Evolutionary conservation across 2,113 vertebrate genomes (phyloP), one percentile per base, ranked within the genome.

Genomic region (Phalacrocorax brasilianus): DNA sequence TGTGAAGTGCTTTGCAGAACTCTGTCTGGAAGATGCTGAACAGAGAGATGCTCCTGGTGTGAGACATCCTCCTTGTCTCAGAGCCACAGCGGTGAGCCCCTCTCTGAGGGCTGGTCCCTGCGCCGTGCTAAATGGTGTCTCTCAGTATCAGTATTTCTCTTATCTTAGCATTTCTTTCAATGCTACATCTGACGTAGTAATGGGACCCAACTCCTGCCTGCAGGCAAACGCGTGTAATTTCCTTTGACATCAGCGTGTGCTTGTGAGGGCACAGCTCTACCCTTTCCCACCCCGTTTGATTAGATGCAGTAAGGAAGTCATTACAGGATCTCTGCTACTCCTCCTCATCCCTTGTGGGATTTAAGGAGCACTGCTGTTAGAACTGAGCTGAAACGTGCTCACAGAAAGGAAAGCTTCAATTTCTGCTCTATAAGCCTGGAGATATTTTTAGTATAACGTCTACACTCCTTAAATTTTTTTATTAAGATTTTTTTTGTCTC

Each of bases 181-280:
- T 42, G 45, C 71, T 78, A 26, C 62, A 35, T 87, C 77, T 95
- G 91, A 95, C 3, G 0, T 70, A 72, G 53, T 50, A 42, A 79
- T 19, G 66, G 86, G 50, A 93, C 71, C 66, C 76, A 88, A 8
- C 23, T 93, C 65, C 91, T 89, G 95, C 91, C 86, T 87, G 89
- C 0, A 1, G 93, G 77, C 5, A 1, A 90, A 73, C 5, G 6
- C 0, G 0, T 90, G 88, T 84, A 65, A 93, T 96, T 97, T 95
- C 95, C 94, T 92, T 96, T 92, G 85, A 89, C 94, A 95, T 94
- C 92, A 91, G 86, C 1, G 1, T 78, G 67, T 81, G 94, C 53
- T 82, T 92, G 74, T 73, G 73, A 89, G 94, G 83, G 84, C 83
- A 33, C 91, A 85, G 77, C 77, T 95, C 89, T 82, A 30, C 63